Evolutionary conservation across 2,113 vertebrate species (phyloP).

Genomic region (Anhinga anhinga): DNA sequence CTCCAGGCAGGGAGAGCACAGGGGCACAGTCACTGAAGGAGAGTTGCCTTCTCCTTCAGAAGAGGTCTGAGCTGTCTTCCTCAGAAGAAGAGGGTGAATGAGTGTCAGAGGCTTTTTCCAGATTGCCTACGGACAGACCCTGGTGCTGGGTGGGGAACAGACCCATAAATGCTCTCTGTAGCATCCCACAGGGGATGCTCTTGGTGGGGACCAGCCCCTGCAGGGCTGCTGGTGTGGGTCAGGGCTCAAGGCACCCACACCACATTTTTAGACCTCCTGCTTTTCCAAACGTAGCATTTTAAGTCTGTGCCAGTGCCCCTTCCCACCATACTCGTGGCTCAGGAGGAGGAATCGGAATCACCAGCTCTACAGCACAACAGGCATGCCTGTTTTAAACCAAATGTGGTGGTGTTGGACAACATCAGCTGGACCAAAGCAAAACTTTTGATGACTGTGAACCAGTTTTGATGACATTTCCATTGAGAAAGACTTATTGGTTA

Average conservation of each 20-base stretch:
- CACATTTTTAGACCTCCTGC: not conserved
- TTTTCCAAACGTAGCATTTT: not conserved
- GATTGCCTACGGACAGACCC: not conserved
- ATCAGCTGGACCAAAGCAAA: not conserved
- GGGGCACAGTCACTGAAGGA: not conserved
- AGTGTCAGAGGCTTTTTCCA: not conserved
- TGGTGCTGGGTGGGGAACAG: not conserved
- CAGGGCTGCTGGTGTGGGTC: not conserved
- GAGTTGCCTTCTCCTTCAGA: not conserved
- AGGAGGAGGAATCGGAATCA: not conserved
- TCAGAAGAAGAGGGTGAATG: not conserved
- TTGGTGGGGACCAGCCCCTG: not conserved
- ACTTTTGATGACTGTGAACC: not conserved
- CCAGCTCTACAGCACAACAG: not conserved
- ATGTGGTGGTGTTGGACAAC: not conserved
- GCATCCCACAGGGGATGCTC: not conserved
- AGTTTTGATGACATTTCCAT: not conserved
- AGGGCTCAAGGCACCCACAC: not conserved
- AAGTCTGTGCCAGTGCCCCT: not conserved
- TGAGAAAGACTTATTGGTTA: not conserved
- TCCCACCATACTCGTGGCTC: not conserved
- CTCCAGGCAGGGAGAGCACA: not conserved
- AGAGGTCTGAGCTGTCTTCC: not conserved
- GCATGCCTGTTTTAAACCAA: not conserved
- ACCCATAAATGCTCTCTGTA: not conserved